phyloP scores from a whole-genome alignment of 2,888 invertebrate species.

The Papilio protenor region DNA sequence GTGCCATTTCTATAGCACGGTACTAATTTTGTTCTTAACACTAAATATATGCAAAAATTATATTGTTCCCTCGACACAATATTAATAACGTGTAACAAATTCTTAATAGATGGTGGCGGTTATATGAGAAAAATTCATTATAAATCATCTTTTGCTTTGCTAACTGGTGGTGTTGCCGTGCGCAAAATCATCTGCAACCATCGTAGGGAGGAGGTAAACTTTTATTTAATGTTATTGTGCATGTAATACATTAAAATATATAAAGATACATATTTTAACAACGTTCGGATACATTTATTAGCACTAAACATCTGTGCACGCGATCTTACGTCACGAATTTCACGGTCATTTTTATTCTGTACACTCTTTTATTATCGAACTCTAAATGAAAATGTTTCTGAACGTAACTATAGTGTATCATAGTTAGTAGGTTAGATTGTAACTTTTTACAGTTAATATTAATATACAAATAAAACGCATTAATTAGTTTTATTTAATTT shows the following conservation, averaged over 20 bases:
- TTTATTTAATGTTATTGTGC: constrained; percentile 34
- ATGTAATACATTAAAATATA: constrained; percentile 12
- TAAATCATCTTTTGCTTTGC: constrained; percentile 84
- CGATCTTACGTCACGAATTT: constrained; percentile 3
- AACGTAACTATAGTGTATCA: constrained; percentile 13
- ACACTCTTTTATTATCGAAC: constrained; percentile 5
- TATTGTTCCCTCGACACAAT: constrained; percentile 41
- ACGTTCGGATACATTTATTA: constrained; percentile 37
- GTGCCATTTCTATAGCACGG: too few relatives aligned
- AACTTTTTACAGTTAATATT: too few relatives aligned
- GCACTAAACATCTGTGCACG: constrained; percentile 27
- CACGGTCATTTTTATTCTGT: constrained; percentile 9
- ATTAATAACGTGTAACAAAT: constrained; percentile 49
- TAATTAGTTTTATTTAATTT: too few relatives aligned
- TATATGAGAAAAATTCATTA: constrained; percentile 83
- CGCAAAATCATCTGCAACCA: constrained; percentile 67
- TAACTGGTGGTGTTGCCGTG: constrained; percentile 78
- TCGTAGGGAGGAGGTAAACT: constrained; percentile 78
- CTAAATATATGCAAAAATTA: constrained; percentile 37
- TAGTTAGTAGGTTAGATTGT: too few relatives aligned
- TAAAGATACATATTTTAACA: background rate
- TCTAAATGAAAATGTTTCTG: constrained; percentile 27
- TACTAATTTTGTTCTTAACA: too few relatives aligned
- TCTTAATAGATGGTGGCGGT: constrained; percentile 83
- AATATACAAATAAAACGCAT: too few relatives aligned